Percentiles rank a stretch among this genome's conserved stretches.
Conservation (phyloP, 2,797 vertebrate genomes). For the Geotrypetes seraphini region DNA sequence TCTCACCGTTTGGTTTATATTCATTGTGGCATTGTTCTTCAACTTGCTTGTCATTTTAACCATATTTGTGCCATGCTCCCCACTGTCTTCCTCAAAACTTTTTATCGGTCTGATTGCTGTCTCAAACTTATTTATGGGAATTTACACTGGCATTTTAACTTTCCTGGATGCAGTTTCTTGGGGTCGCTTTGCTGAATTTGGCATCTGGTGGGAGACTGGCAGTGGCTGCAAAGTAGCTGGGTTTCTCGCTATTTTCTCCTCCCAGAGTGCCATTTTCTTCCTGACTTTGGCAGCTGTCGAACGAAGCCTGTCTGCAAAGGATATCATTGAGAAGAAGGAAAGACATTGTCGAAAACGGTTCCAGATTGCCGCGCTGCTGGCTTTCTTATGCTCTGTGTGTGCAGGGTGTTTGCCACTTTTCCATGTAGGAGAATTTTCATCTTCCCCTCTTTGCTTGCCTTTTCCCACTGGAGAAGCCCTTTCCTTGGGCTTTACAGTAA, state of each 20-base stretch:
- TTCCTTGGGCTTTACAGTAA: constrained; percentile 76
- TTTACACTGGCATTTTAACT: constrained; percentile 80
- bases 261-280: constrained; percentile 82
- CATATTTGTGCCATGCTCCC: constrained; percentile 63
- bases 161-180: constrained; percentile 81
- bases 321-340: constrained; percentile 73
- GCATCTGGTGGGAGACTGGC: constrained; percentile 93
- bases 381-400: constrained; percentile 62
- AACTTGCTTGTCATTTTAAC: constrained; percentile 82
- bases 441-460: constrained; percentile 88
- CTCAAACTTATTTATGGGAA: constrained; percentile 84
- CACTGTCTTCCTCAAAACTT: constrained; percentile 65
- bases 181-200: constrained; percentile 87
- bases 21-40: constrained; percentile 83
- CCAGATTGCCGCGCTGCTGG: constrained; percentile 54
- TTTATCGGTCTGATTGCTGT: constrained; percentile 82
- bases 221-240: constrained; percentile 77
- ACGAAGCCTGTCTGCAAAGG: constrained; percentile 73
- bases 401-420: constrained; percentile 75
- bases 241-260: constrained; percentile 84
- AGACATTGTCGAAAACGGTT: constrained; percentile 58
- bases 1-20: constrained; percentile 97
- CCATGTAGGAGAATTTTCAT: constrained; percentile 57
- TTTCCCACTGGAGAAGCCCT: constrained; percentile 80
- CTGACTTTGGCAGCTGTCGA: constrained; percentile 81